Conservation (phyloP, 2,888 invertebrate genomes). For the Amorpha juglandis region DNA sequence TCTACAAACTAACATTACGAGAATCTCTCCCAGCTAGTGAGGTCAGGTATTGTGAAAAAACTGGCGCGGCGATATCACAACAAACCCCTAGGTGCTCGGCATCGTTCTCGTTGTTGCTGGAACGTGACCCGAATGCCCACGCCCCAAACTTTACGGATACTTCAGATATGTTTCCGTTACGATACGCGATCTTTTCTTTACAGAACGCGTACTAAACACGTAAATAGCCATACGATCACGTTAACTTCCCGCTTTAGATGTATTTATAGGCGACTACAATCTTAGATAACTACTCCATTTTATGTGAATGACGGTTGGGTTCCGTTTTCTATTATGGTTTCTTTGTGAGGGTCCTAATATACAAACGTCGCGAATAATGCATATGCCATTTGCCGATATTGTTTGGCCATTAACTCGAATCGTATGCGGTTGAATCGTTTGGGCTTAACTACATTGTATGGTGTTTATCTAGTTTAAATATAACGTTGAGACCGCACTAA, state of each 20-base stretch:
- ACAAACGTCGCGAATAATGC: slow-evolving; percentile 22
- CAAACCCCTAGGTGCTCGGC: slow-evolving; percentile 77
- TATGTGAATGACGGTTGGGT: slow-evolving; percentile 35
- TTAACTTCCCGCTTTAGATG: slow-evolving; percentile 62
- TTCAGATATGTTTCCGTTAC: slow-evolving; percentile 79
- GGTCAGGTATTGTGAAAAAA: slow-evolving; percentile 80
- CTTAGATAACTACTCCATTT: slow-evolving; percentile 43
- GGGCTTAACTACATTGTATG: slow-evolving; percentile 12
- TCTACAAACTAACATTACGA: slow-evolving; percentile 62
- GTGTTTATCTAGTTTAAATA: slow-evolving; percentile 8
- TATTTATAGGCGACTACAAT: slow-evolving; percentile 50
- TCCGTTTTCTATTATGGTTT: slow-evolving; percentile 27
- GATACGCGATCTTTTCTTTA: slow-evolving; percentile 75
- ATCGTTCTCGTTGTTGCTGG: slow-evolving; percentile 73
- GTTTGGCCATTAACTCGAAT: slow-evolving; percentile 22
- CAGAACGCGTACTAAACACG: slow-evolving; percentile 72
- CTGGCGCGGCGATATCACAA: slow-evolving; percentile 75
- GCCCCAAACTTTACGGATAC: slow-evolving; percentile 71
- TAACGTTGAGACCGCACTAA: slow-evolving; percentile 5
- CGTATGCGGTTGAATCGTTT: slow-evolving; percentile 21
- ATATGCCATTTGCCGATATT: slow-evolving; percentile 24
- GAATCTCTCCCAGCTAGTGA: slow-evolving; percentile 67
- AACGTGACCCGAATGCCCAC: slow-evolving; percentile 76
- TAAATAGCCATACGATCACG: slow-evolving; percentile 72
- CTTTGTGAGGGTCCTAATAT: slow-evolving; percentile 14